Percentiles rank a stretch among this genome's conserved stretches.
Conservation (phyloP, 1,140 invertebrate genomes). For the Drosophila guanche region DNA sequence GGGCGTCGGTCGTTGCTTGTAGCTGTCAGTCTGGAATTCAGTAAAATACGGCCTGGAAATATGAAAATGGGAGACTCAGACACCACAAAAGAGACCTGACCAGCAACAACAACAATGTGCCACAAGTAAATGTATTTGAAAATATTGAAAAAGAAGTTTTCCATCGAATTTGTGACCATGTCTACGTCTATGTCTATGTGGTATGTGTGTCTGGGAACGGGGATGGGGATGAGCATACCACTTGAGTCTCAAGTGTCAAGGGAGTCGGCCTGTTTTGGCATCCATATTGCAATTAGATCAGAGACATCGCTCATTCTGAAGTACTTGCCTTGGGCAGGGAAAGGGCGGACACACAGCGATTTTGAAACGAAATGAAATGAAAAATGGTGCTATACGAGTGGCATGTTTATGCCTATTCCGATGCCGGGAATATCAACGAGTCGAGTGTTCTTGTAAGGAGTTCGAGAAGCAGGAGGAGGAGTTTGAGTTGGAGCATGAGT, state of each 20-base stretch:
- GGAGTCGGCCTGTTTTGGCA: constrained; percentile 14
- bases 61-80: constrained; percentile 50
- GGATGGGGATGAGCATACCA: constrained; percentile 12
- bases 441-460: constrained; percentile 13
- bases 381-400: constrained; percentile 71
- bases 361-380: constrained; percentile 65
- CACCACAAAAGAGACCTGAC: constrained; percentile 38
- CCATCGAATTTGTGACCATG: constrained; percentile 40
- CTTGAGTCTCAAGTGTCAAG: constrained; percentile 70
- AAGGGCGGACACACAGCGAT: constrained; percentile 52
- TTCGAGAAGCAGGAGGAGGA: constrained; percentile 6
- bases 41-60: constrained; percentile 67
- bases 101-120: constrained; percentile 24
- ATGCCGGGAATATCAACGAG: constrained; percentile 50
- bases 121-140: constrained; percentile 57
- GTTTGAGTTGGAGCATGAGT: constrained; percentile 11
- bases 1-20: too few relatives aligned
- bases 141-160: constrained; percentile 75
- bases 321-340: constrained; percentile 35
- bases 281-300: constrained; percentile 67
- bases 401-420: constrained; percentile 64
- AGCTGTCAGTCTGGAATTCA: constrained; percentile 49
- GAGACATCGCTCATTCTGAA: constrained; percentile 73
- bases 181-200: constrained; percentile 12
- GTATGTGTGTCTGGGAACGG: not conserved